Evolutionary conservation across 2,888 invertebrate genomes (phyloP).

Genomic region (Macrostomum cliftonense): DNA sequence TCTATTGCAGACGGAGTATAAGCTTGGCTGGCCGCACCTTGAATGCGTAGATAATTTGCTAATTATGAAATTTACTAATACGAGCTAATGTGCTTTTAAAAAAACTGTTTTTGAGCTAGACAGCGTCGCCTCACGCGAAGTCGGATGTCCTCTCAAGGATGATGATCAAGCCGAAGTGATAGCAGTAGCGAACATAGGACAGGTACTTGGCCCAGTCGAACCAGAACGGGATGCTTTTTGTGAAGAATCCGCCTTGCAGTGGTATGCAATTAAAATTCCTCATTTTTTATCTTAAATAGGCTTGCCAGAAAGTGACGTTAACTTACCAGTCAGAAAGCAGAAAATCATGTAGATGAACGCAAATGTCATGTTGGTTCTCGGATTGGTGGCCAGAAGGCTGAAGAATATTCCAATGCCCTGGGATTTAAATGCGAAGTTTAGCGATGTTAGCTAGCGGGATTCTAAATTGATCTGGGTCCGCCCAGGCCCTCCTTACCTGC

Average conservation of each 20-base stretch:
- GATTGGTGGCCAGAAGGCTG: slow-evolving; percentile 55
- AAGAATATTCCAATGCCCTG: slow-evolving; percentile 49
- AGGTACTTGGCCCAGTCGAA: slow-evolving; percentile 55
- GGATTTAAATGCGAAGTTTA: slow-evolving; percentile 6
- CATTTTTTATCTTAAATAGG: not conserved
- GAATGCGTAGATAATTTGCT: too few relatives aligned
- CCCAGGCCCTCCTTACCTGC: too few relatives aligned
- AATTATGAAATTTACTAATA: too few relatives aligned
- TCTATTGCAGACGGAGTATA: too few relatives aligned
- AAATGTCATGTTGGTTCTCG: slow-evolving; percentile 57
- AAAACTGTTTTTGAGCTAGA: too few relatives aligned
- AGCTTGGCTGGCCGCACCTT: too few relatives aligned
- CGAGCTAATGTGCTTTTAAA: too few relatives aligned
- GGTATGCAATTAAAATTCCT: not conserved
- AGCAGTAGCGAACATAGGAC: slow-evolving; percentile 60
- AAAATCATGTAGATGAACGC: slow-evolving; percentile 57
- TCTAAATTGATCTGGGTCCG: too few relatives aligned
- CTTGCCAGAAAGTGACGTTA: too few relatives aligned
- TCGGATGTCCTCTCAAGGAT: too few relatives aligned
- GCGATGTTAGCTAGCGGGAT: too few relatives aligned
- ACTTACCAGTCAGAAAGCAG: slow-evolving; percentile 45
- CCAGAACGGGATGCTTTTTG: slow-evolving; percentile 54
- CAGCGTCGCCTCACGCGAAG: too few relatives aligned
- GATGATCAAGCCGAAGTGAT: slow-evolving; percentile 38
- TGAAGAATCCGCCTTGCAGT: slow-evolving; percentile 52